A percentile compares a stretch with the other conserved stretches of the same genome.
phyloP scores from a whole-genome alignment of 2,113 vertebrate genomes.

The Gulo gulo region DNA sequence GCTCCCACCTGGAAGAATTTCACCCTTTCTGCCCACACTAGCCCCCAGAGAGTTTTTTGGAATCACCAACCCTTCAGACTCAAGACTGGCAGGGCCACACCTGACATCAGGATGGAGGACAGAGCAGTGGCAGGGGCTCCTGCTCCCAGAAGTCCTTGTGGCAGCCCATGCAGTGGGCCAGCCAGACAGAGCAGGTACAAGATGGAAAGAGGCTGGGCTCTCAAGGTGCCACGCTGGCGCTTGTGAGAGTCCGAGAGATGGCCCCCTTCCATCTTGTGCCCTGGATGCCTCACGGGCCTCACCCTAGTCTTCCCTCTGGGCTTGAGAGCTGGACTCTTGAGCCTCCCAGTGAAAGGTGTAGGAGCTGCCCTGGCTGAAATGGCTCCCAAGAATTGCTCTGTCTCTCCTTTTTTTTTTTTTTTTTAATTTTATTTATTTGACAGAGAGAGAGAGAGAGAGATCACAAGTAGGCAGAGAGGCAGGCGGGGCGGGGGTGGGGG shows the following conservation, averaged over 20 bases:
- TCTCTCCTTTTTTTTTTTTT: too few species aligned
- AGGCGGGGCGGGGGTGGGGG: too few species aligned
- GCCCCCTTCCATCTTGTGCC: neutral
- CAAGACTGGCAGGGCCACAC: neutral
- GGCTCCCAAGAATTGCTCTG: neutral
- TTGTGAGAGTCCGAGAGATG: neutral
- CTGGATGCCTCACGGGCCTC: neutral
- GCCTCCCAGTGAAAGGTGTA: neutral
- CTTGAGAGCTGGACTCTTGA: neutral
- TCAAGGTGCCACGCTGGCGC: neutral
- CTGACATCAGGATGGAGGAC: neutral
- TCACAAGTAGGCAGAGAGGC: too few species aligned
- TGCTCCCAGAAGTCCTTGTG: neutral
- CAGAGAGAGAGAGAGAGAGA: too few species aligned
- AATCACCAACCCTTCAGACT: neutral
- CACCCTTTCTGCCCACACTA: neutral
- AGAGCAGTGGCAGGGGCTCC: neutral
- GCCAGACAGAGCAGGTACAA: neutral
- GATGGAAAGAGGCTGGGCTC: neutral
- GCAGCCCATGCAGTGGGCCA: neutral
- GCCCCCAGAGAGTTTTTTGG: neutral
- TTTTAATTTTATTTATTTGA: too few species aligned
- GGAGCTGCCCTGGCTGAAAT: neutral
- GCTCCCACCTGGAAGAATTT: neutral
- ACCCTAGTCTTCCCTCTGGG: too few species aligned